phyloP scores from a whole-genome alignment of 2,113 vertebrate species.

The Zingel zingel region DNA sequence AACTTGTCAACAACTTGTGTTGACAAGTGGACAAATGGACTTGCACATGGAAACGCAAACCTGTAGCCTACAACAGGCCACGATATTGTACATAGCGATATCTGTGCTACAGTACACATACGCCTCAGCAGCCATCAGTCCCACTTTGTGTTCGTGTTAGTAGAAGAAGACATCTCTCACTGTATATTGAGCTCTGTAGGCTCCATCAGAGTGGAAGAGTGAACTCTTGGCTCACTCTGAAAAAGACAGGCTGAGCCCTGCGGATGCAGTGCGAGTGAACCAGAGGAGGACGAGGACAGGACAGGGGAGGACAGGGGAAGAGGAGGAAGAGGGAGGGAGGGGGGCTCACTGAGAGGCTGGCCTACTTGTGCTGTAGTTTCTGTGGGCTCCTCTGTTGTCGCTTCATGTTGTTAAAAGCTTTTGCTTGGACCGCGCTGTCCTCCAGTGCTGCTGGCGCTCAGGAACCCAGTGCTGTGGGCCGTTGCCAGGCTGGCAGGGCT shows the following conservation, averaged over 20 bases:
- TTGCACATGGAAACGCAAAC: conserved; percentile 22
- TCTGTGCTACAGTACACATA: background rate
- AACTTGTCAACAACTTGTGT: conserved; percentile 37
- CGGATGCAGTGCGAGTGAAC: conserved; percentile 34
- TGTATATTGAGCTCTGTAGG: conserved; percentile 14
- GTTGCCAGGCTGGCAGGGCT: conserved; percentile 37
- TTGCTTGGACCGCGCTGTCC: conserved; percentile 10
- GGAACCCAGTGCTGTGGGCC: conserved; percentile 14
- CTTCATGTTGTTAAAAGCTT: conserved; percentile 60
- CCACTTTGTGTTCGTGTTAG: conserved; percentile 34
- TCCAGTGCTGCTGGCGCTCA: conserved; percentile 38
- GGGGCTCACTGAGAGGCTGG: conserved; percentile 51
- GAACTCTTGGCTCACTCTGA: conserved; percentile 22
- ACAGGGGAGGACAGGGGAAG: background rate
- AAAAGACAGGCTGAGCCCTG: conserved; percentile 35
- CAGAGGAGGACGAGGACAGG: conserved; percentile 27
- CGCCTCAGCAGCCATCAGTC: conserved; percentile 2
- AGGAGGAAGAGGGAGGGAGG: background rate
- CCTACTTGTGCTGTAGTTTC: conserved; percentile 59
- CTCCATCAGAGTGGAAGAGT: conserved; percentile 36
- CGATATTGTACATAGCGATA: background rate
- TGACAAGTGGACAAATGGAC: background rate
- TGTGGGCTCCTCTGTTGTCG: conserved; percentile 43
- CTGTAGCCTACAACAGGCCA: background rate
- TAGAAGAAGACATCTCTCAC: conserved; percentile 11